Evolutionary conservation across 2,113 vertebrate genomes (phyloP), one percentile per base, ranked within the genome.

Genomic region (Kryptolebias marmoratus): DNA sequence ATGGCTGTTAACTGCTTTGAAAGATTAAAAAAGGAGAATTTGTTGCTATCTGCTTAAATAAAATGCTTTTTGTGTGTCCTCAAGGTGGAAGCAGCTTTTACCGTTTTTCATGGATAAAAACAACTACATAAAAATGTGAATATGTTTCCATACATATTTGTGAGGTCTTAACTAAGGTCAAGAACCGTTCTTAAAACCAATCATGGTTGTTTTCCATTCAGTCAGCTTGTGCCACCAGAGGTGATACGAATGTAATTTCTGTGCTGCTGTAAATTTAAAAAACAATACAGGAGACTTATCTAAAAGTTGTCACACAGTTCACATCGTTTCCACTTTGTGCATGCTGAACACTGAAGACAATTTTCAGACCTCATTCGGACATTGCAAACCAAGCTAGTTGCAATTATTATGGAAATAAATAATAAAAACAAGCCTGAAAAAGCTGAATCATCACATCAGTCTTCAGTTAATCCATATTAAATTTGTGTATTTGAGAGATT

Each of bases 401-500:
- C 7, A 36, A 7, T 4, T 36, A 36, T 36, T 36, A 36, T 36
- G 7, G 7, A 36, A 36, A 36, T 36, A 36, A 36, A 36, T 36
- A 36, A 36, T 49, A 15, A 49, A 49, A 5, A 3, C 47, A 49
- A 4, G 7, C 18, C 8, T 52, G 6, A n/a, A 16, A 5, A 63
- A 63, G 22, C 28, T 66, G 59, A 42, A 15, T 48, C 47, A 48
- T 14, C 47, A 13, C 47, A 45, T 11, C 44, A 8, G 44, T 45
- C 44, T 13, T 45, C 6, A 67, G 66, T 12, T 13, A 27, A 42
- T 67, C 22, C 13, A 66, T 73, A 64, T 48, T 32, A 28, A 78
- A 68, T 8, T 52, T 60, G 28, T 52, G 32, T 13, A n/a, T 63
- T 70, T 72, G 48, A 53, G 28, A 15, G 27, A 64, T 53, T 36